A percentile compares a stretch with the other conserved stretches of the same genome.
Evolutionary conservation across 1,140 invertebrate genomes (phyloP).

Genomic region (Thaumetopoea pityocampa): DNA sequence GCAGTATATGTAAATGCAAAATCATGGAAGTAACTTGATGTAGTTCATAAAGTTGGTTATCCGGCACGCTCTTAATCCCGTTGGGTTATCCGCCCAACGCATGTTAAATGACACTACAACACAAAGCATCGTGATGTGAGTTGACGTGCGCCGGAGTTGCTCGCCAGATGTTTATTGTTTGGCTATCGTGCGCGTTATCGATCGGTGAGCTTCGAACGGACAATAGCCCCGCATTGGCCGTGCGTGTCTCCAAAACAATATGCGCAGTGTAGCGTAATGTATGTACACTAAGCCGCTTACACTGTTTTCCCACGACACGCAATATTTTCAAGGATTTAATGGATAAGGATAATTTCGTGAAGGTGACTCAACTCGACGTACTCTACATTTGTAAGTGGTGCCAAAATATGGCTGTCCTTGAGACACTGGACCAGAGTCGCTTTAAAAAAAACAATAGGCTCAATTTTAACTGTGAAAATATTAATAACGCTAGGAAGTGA

Average conservation of each 20-base stretch:
- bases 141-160: conserved; percentile 26
- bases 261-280: neutral
- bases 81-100: neutral
- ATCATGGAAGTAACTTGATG: no score
- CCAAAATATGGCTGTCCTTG: no score
- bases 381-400: no score
- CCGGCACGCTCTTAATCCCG: neutral
- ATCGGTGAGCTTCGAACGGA: conserved; percentile 26
- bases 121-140: conserved; percentile 4
- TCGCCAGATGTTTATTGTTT: conserved; percentile 56
- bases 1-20: no score
- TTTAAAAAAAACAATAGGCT: no score
- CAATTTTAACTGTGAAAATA: no score
- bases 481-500: no score
- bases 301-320: no score
- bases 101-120: conserved; percentile 18
- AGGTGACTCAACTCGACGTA: no score
- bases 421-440: no score
- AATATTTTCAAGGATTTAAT: no score
- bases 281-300: neutral
- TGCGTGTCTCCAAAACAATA: conserved; percentile 8
- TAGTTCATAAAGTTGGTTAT: neutral
- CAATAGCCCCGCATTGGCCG: conserved; percentile 23
- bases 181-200: conserved; percentile 37
- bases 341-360: no score